Evolutionary conservation across 2,888 invertebrate species (phyloP).

Genomic region (Drosophila dives): DNA sequence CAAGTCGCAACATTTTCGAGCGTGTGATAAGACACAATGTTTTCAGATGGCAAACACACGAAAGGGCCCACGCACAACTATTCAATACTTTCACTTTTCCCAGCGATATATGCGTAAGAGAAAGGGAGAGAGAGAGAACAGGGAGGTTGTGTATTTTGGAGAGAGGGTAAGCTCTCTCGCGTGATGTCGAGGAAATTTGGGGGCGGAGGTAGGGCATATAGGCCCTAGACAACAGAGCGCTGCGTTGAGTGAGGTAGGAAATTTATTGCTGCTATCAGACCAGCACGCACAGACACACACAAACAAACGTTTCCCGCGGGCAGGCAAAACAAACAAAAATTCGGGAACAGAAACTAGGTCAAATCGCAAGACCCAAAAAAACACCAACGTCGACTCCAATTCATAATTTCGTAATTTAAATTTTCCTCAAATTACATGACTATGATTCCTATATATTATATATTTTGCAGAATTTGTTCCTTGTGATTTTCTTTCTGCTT

Average conservation of each 20-base stretch:
- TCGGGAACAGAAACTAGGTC: conserved; percentile 64
- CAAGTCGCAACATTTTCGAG: conserved; percentile 73
- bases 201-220: conserved; percentile 32
- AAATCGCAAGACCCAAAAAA: conserved; percentile 40
- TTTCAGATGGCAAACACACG: conserved; percentile 25
- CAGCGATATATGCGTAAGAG: not conserved
- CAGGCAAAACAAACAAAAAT: conserved; percentile 42
- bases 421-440: conserved; percentile 14
- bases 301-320: conserved; percentile 14
- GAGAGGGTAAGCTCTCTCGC: conserved; percentile 14
- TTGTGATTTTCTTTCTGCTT: not conserved
- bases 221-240: conserved; percentile 71
- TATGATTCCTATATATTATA: conserved; percentile 11
- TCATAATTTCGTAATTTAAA: conserved; percentile 38
- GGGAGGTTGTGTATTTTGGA: not conserved
- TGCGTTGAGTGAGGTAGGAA: conserved; percentile 77
- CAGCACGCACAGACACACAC: conserved; percentile 13
- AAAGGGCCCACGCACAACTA: conserved; percentile 50
- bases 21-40: conserved; percentile 67
- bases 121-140: not conserved
- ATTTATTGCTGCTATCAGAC: conserved; percentile 71
- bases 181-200: conserved; percentile 28
- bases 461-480: not conserved
- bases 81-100: conserved; percentile 61
- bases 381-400: conserved; percentile 1